These are phyloP conservation scores for Cataglyphis hispanica DNA, from an alignment of 1,140 invertebrate genomes.

Conservation along the genomic window DNA sequence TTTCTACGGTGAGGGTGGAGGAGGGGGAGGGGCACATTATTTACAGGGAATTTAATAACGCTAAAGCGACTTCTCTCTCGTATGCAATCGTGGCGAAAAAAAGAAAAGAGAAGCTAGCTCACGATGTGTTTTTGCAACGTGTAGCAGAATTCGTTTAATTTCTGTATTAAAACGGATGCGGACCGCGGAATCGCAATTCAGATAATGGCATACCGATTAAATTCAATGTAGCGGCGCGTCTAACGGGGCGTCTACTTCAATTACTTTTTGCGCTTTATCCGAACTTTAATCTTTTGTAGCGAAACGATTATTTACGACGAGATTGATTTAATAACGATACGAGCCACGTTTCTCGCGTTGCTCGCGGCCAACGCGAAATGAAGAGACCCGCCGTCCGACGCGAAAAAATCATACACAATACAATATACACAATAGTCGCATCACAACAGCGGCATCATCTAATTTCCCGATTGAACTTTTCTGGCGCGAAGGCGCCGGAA, in stretches of 20 bases:
- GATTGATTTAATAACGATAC: constrained; percentile 82
- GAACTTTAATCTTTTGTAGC: constrained; percentile 62
- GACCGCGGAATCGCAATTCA: constrained; percentile 53
- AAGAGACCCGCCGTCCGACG: constrained; percentile 42
- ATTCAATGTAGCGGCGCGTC: constrained; percentile 39
- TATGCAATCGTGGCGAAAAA: neutral
- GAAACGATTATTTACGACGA: constrained; percentile 79
- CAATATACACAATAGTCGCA: constrained; percentile 38
- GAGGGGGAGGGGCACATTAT: neutral
- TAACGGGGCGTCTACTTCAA: constrained; percentile 50
- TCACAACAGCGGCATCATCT: constrained; percentile 42
- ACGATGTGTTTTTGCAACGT: constrained; percentile 40
- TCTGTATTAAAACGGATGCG: constrained; percentile 41
- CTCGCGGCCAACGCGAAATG: constrained; percentile 61
- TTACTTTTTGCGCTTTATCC: constrained; percentile 52
- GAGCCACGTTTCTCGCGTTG: constrained; percentile 54
- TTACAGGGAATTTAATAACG: constrained; percentile 39
- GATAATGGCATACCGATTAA: constrained; percentile 57
- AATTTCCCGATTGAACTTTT: constrained; percentile 50
- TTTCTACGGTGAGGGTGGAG: neutral
- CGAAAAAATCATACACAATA: constrained; percentile 47
- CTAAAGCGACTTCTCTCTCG: neutral
- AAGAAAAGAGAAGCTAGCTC: neutral
- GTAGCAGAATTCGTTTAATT: constrained; percentile 47
- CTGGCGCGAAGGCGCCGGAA: constrained; percentile 13